Conservation (phyloP, 2,113 vertebrate genomes). For the Chroicocephalus ridibundus region DNA sequence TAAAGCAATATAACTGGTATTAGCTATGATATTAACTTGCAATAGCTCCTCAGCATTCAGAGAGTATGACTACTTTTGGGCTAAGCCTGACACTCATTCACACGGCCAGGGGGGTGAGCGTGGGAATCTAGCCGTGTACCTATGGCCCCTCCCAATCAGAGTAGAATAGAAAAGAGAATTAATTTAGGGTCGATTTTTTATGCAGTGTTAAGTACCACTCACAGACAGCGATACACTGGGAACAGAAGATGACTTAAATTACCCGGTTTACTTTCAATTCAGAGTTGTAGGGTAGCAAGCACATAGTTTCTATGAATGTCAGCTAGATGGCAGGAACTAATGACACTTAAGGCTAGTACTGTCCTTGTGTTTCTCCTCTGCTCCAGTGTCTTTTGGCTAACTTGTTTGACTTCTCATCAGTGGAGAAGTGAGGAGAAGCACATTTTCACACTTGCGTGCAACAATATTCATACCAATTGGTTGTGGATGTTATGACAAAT, state of each 20-base stretch:
- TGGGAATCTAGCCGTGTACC: neutral
- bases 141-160: neutral
- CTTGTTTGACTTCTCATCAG: neutral
- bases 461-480: neutral
- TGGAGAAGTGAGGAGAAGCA: neutral
- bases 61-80: neutral
- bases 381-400: neutral
- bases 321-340: neutral
- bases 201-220: neutral
- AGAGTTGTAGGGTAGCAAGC: neutral
- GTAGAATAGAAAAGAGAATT: neutral
- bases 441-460: neutral
- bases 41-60: neutral
- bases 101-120: too few relatives aligned
- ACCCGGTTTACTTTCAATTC: neutral
- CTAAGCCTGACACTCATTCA: neutral
- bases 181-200: neutral
- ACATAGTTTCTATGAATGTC: neutral
- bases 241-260: neutral
- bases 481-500: neutral
- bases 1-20: neutral
- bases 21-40: neutral
- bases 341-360: neutral
- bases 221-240: neutral
- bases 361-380: neutral